These are phyloP conservation scores for Eulemur rufifrons DNA, from an alignment of 2,113 vertebrate species.

Conservation along the genomic window DNA sequence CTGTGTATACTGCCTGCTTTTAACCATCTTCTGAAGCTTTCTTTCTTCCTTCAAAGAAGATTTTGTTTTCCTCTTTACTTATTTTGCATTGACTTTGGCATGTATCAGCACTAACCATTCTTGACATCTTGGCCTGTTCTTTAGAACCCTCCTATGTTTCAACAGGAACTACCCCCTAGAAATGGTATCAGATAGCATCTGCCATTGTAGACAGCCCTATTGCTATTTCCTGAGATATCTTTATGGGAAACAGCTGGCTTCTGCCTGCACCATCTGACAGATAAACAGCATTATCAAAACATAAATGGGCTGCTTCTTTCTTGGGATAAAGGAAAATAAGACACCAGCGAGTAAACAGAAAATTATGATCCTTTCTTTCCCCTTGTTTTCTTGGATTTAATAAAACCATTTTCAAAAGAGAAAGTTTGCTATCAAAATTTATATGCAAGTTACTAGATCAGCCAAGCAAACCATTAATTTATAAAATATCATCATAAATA, in stretches of 20 bases:
- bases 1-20: neutral
- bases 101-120: slow-evolving; percentile 52
- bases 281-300: slow-evolving; percentile 56
- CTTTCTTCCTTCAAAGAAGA: neutral
- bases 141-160: slow-evolving; percentile 34
- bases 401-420: slow-evolving; percentile 38
- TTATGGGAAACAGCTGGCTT: slow-evolving; percentile 61
- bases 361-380: neutral
- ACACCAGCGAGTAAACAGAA: slow-evolving; percentile 25
- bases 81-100: neutral
- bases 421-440: neutral
- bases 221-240: slow-evolving; percentile 51
- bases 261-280: slow-evolving; percentile 42
- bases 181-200: slow-evolving; percentile 52
- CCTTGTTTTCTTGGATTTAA: slow-evolving; percentile 50
- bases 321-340: slow-evolving; percentile 49
- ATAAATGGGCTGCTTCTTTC: slow-evolving; percentile 39
- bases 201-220: slow-evolving; percentile 34
- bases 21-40: neutral
- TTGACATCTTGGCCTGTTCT: slow-evolving; percentile 12
- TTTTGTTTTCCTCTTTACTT: slow-evolving; percentile 13
- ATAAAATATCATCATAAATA: slow-evolving; percentile 40
- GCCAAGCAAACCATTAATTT: slow-evolving; percentile 31
- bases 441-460: slow-evolving; percentile 12
- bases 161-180: slow-evolving; percentile 45